phyloP scores from a whole-genome alignment of 2,888 invertebrate genomes.

The Geophilus truncorum region DNA sequence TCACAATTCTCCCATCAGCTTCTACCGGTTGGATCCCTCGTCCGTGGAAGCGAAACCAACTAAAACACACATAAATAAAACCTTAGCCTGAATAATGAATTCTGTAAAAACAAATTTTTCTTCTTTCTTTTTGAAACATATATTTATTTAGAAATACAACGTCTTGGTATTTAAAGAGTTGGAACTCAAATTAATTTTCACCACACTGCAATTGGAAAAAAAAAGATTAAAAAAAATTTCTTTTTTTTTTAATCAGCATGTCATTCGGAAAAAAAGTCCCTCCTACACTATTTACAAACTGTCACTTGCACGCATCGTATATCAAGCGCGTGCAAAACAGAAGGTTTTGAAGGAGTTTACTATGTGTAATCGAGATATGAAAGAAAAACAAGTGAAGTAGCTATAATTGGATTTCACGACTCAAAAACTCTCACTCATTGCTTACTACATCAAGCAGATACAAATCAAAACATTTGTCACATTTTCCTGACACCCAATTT shows the following conservation, averaged over 20 bases:
- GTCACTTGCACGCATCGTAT: background rate
- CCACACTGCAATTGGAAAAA: background rate
- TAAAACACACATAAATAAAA: background rate
- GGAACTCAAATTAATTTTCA: no score
- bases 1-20: background rate
- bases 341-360: constrained; percentile 9
- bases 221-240: background rate
- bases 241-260: background rate
- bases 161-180: no score
- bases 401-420: constrained; percentile 25
- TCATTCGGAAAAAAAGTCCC: background rate
- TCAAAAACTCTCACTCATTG: constrained; percentile 5
- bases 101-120: no score
- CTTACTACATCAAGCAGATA: constrained; percentile 20
- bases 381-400: constrained; percentile 18
- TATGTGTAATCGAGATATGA: constrained; percentile 16
- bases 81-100: no score
- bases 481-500: constrained; percentile 25
- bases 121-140: no score
- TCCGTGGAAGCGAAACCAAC: constrained; percentile 26
- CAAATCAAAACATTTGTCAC: constrained; percentile 27
- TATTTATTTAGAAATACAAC: no score
- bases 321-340: constrained; percentile 3
- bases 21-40: background rate
- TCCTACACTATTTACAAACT: background rate